Conservation (phyloP, 2,888 invertebrate genomes). For the Epiblema foenella region DNA sequence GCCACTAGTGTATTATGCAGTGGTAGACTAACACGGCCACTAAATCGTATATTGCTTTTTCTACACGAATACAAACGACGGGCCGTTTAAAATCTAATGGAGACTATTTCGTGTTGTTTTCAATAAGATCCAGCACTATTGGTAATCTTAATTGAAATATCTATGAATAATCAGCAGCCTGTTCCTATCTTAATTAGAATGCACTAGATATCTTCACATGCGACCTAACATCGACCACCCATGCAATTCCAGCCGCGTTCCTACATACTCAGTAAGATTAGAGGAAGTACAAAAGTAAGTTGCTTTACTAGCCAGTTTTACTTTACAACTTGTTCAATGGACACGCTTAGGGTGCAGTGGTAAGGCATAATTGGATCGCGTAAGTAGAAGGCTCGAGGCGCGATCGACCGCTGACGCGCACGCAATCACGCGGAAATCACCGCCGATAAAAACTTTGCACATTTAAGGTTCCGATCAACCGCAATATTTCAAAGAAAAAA, state of each 20-base stretch:
- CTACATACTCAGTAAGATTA: background rate
- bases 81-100: background rate
- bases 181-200: slow-evolving; percentile 14
- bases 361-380: slow-evolving; percentile 44
- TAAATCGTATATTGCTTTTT: background rate
- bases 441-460: slow-evolving; percentile 49
- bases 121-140: background rate
- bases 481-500: no score
- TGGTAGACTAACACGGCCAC: slow-evolving; percentile 2
- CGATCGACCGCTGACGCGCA: slow-evolving; percentile 39
- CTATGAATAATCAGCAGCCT: background rate
- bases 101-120: background rate
- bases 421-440: slow-evolving; percentile 53
- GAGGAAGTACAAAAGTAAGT: slow-evolving; percentile 22
- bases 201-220: slow-evolving; percentile 4
- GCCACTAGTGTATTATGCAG: slow-evolving; percentile 29
- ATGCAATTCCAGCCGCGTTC: slow-evolving; percentile 15
- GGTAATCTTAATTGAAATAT: slow-evolving; percentile 1
- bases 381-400: slow-evolving; percentile 32
- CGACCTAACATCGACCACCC: slow-evolving; percentile 17
- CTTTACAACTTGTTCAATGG: slow-evolving; percentile 26
- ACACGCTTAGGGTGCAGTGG: slow-evolving; percentile 20
- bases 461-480: no score
- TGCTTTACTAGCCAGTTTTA: slow-evolving; percentile 7
- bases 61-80: background rate